Conservation (phyloP, 2,888 invertebrate genomes). For the Machimus rusticus region DNA sequence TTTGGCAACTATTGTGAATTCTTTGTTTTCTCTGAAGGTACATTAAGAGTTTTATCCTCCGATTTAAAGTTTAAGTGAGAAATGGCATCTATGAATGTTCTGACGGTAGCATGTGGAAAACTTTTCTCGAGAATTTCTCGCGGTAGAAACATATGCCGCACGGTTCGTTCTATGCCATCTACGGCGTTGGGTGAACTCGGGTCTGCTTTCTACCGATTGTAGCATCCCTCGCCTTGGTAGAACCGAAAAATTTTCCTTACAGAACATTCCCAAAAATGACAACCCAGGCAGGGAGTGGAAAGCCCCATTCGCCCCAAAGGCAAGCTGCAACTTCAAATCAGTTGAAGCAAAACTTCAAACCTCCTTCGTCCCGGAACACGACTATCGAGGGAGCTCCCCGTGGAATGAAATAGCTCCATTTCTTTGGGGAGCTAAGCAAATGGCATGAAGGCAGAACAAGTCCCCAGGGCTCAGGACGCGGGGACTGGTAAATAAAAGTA, state of each 20-base stretch:
- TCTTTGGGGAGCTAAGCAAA: background rate
- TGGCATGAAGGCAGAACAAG: background rate
- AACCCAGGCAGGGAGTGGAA: background rate
- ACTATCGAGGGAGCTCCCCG: background rate
- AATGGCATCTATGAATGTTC: background rate
- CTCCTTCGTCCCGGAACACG: background rate
- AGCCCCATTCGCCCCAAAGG: background rate
- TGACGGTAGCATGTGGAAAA: background rate
- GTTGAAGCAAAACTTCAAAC: background rate
- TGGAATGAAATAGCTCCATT: background rate
- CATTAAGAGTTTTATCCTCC: background rate
- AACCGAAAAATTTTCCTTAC: background rate
- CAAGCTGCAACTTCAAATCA: background rate
- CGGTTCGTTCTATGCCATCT: background rate
- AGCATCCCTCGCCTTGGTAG: background rate
- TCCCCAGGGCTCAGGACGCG: background rate
- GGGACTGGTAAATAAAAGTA: slow-evolving; percentile 1
- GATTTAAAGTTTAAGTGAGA: slow-evolving; percentile 4
- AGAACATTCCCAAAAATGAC: background rate
- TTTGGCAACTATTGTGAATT: too few relatives aligned
- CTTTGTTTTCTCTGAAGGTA: background rate
- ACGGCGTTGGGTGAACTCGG: background rate
- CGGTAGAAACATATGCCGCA: background rate
- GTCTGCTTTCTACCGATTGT: background rate
- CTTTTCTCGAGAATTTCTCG: background rate